These are phyloP conservation scores for Hemibagrus guttatus DNA, from an alignment of 2,797 vertebrate genomes.

Conservation along the genomic window DNA sequence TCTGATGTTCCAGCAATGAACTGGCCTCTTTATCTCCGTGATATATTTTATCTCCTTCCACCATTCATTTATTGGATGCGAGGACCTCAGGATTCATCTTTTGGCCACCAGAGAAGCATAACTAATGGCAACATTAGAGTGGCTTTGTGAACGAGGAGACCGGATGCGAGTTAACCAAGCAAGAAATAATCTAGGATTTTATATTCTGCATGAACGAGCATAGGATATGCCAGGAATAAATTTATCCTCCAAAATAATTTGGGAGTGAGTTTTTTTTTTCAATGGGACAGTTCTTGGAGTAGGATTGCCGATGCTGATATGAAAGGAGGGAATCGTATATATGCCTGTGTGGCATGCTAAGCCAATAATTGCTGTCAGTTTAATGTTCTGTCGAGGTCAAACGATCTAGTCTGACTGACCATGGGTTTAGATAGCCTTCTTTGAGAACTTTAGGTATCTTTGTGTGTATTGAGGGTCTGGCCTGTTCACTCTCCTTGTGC, in stretches of 20 bases:
- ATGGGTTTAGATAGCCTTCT: conserved; percentile 70
- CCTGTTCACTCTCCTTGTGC: conserved; percentile 73
- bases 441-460: conserved; percentile 56
- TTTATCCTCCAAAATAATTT: conserved; percentile 73
- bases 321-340: conserved; percentile 59
- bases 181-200: conserved; percentile 84
- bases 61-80: conserved; percentile 81
- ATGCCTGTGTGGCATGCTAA: conserved; percentile 54
- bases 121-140: conserved; percentile 84
- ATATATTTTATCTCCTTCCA: conserved; percentile 74
- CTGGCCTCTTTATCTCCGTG: conserved; percentile 63
- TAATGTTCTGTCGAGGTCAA: conserved; percentile 74
- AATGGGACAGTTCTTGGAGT: conserved; percentile 62
- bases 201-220: conserved; percentile 79
- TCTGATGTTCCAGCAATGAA: conserved; percentile 68
- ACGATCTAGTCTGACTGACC: conserved; percentile 72
- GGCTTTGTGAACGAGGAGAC: conserved; percentile 79
- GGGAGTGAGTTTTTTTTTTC: conserved; percentile 70
- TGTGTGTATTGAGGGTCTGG: conserved; percentile 66
- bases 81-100: conserved; percentile 79
- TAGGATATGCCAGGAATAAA: conserved; percentile 80
- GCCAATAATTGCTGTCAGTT: conserved; percentile 74
- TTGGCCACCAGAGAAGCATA: conserved; percentile 83
- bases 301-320: conserved; percentile 62
- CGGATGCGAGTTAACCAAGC: conserved; percentile 82